Evolutionary conservation across 2,797 vertebrate species (phyloP).

Genomic region (Aeoliscus strigatus): DNA sequence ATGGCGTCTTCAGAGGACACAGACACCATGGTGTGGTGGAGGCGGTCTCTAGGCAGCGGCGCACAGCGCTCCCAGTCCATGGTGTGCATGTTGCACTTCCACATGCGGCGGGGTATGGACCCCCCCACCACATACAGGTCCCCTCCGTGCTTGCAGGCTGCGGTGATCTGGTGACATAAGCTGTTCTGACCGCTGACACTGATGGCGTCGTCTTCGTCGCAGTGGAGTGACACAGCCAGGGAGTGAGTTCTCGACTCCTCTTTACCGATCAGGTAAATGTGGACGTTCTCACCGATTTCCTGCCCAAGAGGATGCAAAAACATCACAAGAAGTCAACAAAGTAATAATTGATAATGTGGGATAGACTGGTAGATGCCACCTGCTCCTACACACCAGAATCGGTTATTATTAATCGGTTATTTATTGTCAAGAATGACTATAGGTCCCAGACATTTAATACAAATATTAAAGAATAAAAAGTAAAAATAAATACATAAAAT

Average conservation of each 20-base stretch:
- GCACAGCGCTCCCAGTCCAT: conserved; percentile 99
- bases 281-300: conserved; percentile 97
- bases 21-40: conserved; percentile 94
- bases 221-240: conserved; percentile 91
- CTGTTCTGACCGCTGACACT: conserved; percentile 97
- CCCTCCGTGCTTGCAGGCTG: conserved; percentile 92
- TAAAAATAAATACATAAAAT: too few species aligned
- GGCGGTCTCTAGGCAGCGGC: conserved; percentile 91
- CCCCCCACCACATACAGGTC: conserved; percentile 97
- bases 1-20: conserved; percentile 87
- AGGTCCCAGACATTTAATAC: too few species aligned
- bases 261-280: conserved; percentile 97
- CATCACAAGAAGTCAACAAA: too few species aligned
- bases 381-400: too few species aligned
- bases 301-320: too few species aligned
- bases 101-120: conserved; percentile 97
- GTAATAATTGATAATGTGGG: too few species aligned
- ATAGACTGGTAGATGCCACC: too few species aligned
- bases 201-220: conserved; percentile 90
- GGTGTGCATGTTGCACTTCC: conserved; percentile 98
- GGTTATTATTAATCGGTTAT: too few species aligned
- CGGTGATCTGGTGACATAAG: conserved; percentile 96
- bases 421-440: too few species aligned
- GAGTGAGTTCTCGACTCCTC: conserved; percentile 95
- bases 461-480: too few species aligned